A percentile compares a stretch with the other conserved stretches of the same genome.
These are phyloP conservation scores for Canis aureus DNA, from an alignment of 2,113 vertebrate genomes.

Conservation along the genomic window DNA sequence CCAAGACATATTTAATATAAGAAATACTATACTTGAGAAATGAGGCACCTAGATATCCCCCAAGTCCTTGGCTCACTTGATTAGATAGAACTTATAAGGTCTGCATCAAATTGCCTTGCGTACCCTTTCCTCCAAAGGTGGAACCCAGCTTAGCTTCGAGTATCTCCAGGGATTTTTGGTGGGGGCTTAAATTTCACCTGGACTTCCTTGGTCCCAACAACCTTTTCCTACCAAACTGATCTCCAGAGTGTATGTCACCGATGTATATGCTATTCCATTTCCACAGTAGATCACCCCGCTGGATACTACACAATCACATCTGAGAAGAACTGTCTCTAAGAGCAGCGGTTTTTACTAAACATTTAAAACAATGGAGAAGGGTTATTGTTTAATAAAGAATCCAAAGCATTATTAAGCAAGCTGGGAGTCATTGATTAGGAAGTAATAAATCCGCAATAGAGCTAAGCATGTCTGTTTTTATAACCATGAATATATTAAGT, in stretches of 20 bases:
- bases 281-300: background rate
- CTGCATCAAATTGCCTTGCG: background rate
- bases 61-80: background rate
- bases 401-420: background rate
- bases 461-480: background rate
- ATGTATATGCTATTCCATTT: background rate
- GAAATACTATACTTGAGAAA: background rate
- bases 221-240: background rate
- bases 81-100: background rate
- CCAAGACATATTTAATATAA: background rate
- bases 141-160: background rate
- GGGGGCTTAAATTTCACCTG: background rate
- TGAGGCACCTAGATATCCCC: background rate
- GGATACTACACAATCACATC: background rate
- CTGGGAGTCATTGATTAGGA: background rate
- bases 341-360: background rate
- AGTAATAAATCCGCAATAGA: background rate
- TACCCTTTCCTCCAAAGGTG: background rate
- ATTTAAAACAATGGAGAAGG: background rate
- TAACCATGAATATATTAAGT: background rate
- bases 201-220: background rate
- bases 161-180: background rate
- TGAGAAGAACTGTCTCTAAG: background rate
- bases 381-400: background rate
- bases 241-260: background rate